Evolutionary conservation across 2,113 vertebrate genomes (phyloP).

Genomic region (Chloroceryle aenea): DNA sequence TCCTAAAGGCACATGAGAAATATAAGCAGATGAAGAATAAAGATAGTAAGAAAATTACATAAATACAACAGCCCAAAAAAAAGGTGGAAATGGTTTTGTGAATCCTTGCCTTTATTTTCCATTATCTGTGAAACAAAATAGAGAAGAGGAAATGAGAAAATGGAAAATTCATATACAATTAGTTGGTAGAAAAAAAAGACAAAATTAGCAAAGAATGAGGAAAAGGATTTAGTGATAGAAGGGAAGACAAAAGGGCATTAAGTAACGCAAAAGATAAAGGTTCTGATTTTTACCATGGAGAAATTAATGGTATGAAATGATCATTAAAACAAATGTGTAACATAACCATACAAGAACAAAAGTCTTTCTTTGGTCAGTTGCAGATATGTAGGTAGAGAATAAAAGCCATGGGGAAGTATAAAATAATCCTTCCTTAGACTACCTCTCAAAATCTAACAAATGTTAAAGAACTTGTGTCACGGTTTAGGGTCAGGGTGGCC

Average conservation of each 20-base stretch:
- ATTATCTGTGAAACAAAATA: background rate
- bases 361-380: background rate
- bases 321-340: background rate
- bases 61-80: background rate
- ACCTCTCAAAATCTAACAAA: background rate
- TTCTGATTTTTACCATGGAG: background rate
- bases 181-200: background rate
- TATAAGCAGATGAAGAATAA: background rate
- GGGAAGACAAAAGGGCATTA: background rate
- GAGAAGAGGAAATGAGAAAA: background rate
- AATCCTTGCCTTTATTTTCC: background rate
- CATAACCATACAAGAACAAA: background rate
- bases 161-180: background rate
- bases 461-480: background rate
- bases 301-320: background rate
- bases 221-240: background rate
- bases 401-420: background rate
- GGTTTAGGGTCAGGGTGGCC: too few species aligned
- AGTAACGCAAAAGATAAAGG: background rate
- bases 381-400: background rate
- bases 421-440: background rate
- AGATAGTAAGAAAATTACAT: background rate
- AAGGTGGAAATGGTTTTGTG: background rate
- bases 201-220: background rate
- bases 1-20: background rate